Conservation (phyloP, 2,888 invertebrate species). For the Falcaria lacertinaria region DNA sequence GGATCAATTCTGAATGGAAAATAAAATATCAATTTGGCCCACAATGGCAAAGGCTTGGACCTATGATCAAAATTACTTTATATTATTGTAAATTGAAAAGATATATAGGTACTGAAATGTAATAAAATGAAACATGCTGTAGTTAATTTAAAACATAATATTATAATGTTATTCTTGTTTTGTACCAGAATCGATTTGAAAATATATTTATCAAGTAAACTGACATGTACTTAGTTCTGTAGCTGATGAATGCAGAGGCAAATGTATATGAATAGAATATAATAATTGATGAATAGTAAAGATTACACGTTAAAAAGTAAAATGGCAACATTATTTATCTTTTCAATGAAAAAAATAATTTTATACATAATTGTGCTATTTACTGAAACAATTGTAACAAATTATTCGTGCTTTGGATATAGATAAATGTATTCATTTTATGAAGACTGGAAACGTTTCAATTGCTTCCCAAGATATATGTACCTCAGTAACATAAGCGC, state of each 20-base stretch:
- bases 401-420: no score
- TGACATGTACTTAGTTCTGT: not conserved
- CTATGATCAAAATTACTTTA: conserved; percentile 4
- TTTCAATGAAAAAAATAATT: no score
- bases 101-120: conserved; percentile 4
- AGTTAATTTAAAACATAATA: not conserved
- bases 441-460: no score
- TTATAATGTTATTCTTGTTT: not conserved
- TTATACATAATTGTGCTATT: no score
- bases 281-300: not conserved
- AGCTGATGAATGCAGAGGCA: conserved; percentile 1
- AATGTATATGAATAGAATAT: not conserved
- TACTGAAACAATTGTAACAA: no score
- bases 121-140: not conserved
- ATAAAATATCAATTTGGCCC: no score
- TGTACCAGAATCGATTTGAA: not conserved
- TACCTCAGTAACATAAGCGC: no score
- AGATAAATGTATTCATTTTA: no score
- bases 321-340: no score
- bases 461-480: no score
- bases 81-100: conserved; percentile 7
- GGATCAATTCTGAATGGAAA: no score
- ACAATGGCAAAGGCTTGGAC: conserved; percentile 11
- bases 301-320: no score
- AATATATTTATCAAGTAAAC: not conserved